phyloP scores from a whole-genome alignment of 2,888 invertebrate genomes.

The Drosophila longiperda region DNA sequence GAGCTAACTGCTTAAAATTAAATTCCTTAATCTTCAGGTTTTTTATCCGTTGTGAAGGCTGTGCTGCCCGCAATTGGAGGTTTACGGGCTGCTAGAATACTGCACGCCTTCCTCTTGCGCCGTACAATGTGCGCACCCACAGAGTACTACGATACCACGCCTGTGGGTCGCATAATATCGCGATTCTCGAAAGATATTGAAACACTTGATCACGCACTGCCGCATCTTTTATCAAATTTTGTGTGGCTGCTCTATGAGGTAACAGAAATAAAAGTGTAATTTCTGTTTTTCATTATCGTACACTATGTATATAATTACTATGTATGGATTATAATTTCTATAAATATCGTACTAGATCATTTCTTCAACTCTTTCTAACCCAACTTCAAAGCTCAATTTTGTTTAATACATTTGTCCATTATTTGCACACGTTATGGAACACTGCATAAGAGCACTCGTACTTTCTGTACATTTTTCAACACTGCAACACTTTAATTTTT shows the following conservation, averaged over 20 bases:
- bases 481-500: constrained; percentile 1
- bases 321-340: not conserved
- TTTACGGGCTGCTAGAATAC: constrained; percentile 75
- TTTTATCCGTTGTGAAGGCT: constrained; percentile 88
- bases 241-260: constrained; percentile 87
- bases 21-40: constrained; percentile 85
- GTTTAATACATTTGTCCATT: constrained; percentile 2
- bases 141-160: constrained; percentile 88
- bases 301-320: not conserved
- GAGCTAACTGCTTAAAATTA: not conserved
- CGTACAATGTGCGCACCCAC: constrained; percentile 86
- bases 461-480: constrained; percentile 4
- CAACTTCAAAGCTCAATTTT: constrained; percentile 7
- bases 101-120: constrained; percentile 85
- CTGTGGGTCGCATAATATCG: constrained; percentile 87
- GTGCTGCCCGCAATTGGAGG: constrained; percentile 87
- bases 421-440: constrained; percentile 7
- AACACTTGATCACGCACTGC: constrained; percentile 83
- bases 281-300: not conserved
- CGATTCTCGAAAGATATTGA: constrained; percentile 86
- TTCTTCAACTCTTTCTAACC: not conserved
- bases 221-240: constrained; percentile 86
- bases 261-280: constrained; percentile 56
- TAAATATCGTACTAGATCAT: constrained; percentile 16
- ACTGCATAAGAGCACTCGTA: constrained; percentile 6